Conservation (phyloP, 2,113 vertebrate species). For the Orientallactaga bullata region DNA sequence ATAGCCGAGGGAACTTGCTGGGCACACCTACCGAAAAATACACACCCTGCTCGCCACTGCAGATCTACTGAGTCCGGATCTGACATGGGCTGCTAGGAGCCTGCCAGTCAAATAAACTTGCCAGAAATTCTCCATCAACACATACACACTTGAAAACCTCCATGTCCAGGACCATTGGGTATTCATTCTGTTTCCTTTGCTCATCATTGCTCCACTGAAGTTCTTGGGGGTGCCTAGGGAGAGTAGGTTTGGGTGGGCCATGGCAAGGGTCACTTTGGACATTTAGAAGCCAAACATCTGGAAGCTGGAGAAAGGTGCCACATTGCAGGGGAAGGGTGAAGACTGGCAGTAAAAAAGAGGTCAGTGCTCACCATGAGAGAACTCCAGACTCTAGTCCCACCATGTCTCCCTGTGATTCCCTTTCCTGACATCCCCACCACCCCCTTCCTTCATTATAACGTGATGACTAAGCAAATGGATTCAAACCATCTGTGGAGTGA, state of each 20-base stretch:
- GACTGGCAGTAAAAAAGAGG: background rate
- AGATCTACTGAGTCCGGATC: background rate
- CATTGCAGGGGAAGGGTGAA: background rate
- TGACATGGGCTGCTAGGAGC: background rate
- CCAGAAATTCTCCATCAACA: background rate
- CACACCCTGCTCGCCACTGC: background rate
- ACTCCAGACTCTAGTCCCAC: background rate
- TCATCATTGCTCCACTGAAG: background rate
- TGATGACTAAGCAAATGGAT: background rate
- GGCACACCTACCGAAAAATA: background rate
- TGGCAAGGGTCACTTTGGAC: background rate
- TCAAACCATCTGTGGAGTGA: background rate
- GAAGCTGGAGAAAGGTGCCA: background rate
- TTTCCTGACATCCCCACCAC: background rate
- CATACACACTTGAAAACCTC: background rate
- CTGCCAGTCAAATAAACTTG: background rate
- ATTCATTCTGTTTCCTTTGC: background rate
- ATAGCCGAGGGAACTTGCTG: background rate
- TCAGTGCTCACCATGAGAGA: accelerated
- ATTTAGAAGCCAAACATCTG: background rate
- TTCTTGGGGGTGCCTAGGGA: background rate
- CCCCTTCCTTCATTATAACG: background rate
- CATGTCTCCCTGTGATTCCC: background rate
- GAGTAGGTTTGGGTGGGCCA: background rate
- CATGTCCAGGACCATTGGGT: background rate